Base-by-base conservation (phyloP, 2,113 vertebrate species). In the Prinia subflava region DNA sequence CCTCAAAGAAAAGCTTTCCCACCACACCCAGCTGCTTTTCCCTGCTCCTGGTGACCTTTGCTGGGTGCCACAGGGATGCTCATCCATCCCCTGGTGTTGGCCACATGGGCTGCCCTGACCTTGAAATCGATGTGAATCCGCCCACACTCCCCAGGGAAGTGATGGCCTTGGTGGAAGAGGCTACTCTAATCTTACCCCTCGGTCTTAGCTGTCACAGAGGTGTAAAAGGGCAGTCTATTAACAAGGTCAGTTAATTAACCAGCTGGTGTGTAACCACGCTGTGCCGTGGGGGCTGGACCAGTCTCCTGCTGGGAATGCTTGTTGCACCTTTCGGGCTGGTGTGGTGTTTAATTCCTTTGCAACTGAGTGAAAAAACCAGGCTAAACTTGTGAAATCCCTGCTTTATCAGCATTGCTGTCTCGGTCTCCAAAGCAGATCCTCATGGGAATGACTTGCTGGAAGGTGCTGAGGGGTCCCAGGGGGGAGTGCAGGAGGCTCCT, bases 221-320 rank as follows among this genome's bases (percentile, higher is more conserved):
- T 85, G 70, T 59, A 33, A 77, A 76, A 83, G 77, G 59, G 24
- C 13, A 35, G 63, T 50, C 49, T 63, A 19, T 89, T 88, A 95
- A 93, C 81, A 6, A n/a, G 87, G 95, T 17, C 65, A 50, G 63
- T 69, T 83, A 82, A 53, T 92, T 84, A 93, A 69, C 53, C 49
- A 22, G 20, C 50, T 11, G 50, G 13, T 55, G 20, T 2, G 8
- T 23, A 11, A 42, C 71, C 67, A 7, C 0, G 0, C 56, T 44
- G 52, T 46, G 63, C 67, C 10, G 3, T 3, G 5, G 8, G 20
- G 79, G 50, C 31, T 39, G 69, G 28, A 7, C 24, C 67, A 3
- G 33, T 3, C 13, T 79, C 77, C 69, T 52, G 52, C 56, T 50
- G 84, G 42, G 35, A 76, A 6, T 5, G 57, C 78, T 67, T 23